A percentile compares a stretch with the other conserved stretches of the same genome.
These are phyloP conservation scores for Amblyornis subalaris DNA, from an alignment of 2,113 vertebrate species.

Conservation along the genomic window DNA sequence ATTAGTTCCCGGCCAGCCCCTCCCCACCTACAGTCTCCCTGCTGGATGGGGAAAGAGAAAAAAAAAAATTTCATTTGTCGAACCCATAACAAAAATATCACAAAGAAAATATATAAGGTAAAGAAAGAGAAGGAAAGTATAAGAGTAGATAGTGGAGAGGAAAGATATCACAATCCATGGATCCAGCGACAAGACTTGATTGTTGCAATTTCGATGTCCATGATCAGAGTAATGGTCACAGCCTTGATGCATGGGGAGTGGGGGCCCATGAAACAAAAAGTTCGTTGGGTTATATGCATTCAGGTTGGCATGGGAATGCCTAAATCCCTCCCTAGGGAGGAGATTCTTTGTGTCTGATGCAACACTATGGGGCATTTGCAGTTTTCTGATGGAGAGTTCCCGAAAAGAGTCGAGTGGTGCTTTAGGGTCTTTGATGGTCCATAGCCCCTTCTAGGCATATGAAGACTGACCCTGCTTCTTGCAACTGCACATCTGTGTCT, in stretches of 20 bases:
- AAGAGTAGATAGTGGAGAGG: too few species aligned
- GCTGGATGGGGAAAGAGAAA: too few species aligned
- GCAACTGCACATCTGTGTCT: too few species aligned
- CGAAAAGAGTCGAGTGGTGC: fast-evolving
- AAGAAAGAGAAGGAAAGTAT: too few species aligned
- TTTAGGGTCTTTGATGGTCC: background rate
- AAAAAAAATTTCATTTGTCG: too few species aligned
- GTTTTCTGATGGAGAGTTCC: background rate
- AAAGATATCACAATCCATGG: too few species aligned
- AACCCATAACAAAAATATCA: too few species aligned
- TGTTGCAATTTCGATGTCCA: background rate
- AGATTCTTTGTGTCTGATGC: background rate
- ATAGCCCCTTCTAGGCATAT: too few species aligned
- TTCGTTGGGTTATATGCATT: background rate
- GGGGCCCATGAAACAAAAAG: background rate
- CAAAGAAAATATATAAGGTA: too few species aligned
- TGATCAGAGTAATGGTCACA: background rate
- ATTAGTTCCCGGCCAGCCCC: too few species aligned
- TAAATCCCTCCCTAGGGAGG: background rate
- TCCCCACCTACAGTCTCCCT: too few species aligned
- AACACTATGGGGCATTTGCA: background rate
- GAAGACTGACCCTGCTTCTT: too few species aligned
- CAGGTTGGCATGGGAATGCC: background rate
- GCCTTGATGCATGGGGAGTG: background rate
- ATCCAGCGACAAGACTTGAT: background rate